Conservation (phyloP, 2,113 vertebrate genomes). For the Equus przewalskii region DNA sequence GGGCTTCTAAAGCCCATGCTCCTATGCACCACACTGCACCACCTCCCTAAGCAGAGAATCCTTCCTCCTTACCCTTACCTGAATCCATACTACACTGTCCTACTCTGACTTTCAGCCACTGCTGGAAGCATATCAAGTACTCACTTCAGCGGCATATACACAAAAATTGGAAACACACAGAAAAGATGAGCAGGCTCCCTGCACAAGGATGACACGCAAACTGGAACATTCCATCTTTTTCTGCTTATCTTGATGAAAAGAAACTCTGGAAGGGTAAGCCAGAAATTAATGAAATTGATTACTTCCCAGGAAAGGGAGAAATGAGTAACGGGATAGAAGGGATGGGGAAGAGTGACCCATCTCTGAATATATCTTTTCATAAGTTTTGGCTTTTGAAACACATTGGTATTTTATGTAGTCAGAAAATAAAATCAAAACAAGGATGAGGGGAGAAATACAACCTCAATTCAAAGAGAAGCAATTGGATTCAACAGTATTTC, state of each 20-base stretch:
- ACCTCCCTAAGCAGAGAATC: background rate
- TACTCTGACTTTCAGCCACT: background rate
- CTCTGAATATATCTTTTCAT: background rate
- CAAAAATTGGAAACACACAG: background rate
- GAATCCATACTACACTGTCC: background rate
- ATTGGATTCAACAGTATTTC: background rate
- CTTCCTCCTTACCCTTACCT: background rate
- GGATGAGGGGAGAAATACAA: background rate
- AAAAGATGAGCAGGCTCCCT: background rate
- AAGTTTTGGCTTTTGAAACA: constrained; percentile 20
- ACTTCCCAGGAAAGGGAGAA: background rate
- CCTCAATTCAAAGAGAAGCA: constrained; percentile 12
- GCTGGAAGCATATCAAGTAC: background rate
- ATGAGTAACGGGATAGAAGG: background rate
- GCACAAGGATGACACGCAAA: background rate
- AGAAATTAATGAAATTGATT: constrained; percentile 29
- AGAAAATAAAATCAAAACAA: constrained; percentile 34
- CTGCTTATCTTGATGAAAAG: constrained; percentile 8
- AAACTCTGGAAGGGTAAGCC: background rate
- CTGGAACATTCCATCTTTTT: background rate
- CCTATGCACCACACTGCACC: background rate
- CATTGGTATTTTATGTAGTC: background rate
- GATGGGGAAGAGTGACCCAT: background rate
- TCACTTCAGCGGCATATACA: background rate
- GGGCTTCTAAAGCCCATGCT: background rate